Conservation (phyloP, 2,113 vertebrate genomes). For the Mus pahari region DNA sequence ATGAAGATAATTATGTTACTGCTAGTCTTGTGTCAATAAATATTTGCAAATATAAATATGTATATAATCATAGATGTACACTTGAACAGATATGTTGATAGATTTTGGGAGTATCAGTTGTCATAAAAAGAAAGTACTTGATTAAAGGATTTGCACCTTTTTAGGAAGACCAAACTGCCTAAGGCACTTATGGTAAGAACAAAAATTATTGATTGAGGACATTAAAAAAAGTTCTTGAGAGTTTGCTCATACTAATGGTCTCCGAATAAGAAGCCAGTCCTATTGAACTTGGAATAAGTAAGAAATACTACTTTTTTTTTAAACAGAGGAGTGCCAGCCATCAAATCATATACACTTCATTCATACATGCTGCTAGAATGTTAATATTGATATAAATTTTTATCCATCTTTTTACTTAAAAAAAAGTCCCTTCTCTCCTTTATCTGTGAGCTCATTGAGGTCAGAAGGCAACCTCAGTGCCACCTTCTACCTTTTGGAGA, state of each 20-base stretch:
- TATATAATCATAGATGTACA: not conserved
- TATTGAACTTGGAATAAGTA: slow-evolving; percentile 3
- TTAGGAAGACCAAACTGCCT: not conserved
- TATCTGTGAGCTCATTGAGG: not conserved
- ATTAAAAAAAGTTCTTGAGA: not conserved
- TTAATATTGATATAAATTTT: not conserved
- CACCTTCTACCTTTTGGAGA: not conserved
- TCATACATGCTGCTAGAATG: not conserved
- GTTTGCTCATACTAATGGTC: slow-evolving; percentile 1
- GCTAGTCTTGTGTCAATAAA: not conserved
- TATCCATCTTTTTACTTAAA: not conserved
- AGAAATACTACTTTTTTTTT: slow-evolving; percentile 1
- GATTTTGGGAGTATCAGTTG: not conserved
- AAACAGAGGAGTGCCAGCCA: not conserved
- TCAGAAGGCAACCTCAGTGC: not conserved
- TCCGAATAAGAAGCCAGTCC: not conserved
- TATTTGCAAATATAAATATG: not conserved
- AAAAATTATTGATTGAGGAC: not conserved
- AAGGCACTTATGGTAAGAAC: not conserved
- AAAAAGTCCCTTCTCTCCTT: not conserved
- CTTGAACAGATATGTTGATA: not conserved
- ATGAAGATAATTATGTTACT: not conserved
- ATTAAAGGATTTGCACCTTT: slow-evolving; percentile 34
- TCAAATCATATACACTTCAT: not conserved
- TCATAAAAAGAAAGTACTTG: not conserved